A percentile compares a stretch with the other conserved stretches of the same genome.
Evolutionary conservation across 1,140 invertebrate genomes (phyloP).

Genomic region (Achatina immaculata): DNA sequence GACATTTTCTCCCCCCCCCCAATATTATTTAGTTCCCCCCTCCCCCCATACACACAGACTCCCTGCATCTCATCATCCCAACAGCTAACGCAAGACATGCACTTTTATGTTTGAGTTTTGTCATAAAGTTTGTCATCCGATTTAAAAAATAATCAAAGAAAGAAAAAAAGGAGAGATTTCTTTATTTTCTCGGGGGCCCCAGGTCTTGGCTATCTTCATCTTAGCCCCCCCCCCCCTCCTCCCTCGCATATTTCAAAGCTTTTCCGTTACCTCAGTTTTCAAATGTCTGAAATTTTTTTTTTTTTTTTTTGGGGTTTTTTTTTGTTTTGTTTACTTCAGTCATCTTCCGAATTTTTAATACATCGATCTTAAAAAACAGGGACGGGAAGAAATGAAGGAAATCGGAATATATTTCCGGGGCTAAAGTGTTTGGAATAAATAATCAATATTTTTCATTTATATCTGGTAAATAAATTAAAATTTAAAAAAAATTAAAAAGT

Average conservation of each 20-base stretch:
- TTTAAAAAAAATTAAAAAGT: too few relatives aligned
- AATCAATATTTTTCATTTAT: slow-evolving; percentile 20
- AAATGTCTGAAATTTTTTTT: background rate
- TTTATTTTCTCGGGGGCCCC: background rate
- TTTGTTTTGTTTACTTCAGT: background rate
- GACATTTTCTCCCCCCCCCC: background rate
- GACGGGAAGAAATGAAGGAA: too few relatives aligned
- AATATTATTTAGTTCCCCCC: background rate
- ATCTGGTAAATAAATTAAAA: slow-evolving; percentile 2
- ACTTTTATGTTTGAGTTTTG: too few relatives aligned
- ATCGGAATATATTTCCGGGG: background rate
- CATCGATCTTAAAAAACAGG: background rate
- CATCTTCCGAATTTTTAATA: slow-evolving; percentile 7
- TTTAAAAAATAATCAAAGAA: too few relatives aligned
- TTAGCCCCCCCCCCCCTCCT: background rate
- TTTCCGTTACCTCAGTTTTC: background rate
- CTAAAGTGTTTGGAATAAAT: background rate
- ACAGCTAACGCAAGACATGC: too few relatives aligned
- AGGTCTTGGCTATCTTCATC: background rate
- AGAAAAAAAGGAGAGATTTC: too few relatives aligned
- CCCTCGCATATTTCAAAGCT: background rate
- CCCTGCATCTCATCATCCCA: background rate
- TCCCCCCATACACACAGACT: background rate
- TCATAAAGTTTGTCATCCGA: too few relatives aligned
- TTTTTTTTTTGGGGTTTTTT: background rate